These are phyloP conservation scores for Actinopyga echinites DNA, from an alignment of 53 echinoderm and acorn worm species.

Conservation along the genomic window DNA sequence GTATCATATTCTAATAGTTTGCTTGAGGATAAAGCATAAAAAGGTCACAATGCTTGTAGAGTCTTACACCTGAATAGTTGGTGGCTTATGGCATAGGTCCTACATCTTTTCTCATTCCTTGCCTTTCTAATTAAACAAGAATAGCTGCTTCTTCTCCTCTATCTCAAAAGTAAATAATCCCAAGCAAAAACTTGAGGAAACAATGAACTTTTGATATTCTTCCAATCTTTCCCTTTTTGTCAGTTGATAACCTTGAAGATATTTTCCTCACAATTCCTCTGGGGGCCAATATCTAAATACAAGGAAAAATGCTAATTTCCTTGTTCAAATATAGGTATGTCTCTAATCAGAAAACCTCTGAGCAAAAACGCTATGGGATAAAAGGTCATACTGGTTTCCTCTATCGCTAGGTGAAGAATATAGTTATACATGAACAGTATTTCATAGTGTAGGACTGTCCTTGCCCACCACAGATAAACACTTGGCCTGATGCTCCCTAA, in stretches of 20 bases:
- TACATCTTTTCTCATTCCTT: not conserved
- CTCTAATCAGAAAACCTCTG: conserved; percentile 32
- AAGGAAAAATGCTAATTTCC: conserved; percentile 34
- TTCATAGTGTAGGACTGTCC: too few species aligned
- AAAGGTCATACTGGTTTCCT: conserved; percentile 13
- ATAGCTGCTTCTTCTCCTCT: not conserved
- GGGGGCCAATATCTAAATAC: conserved; percentile 12
- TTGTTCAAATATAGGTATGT: conserved; percentile 39
- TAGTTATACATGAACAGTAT: too few species aligned
- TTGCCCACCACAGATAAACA: too few species aligned
- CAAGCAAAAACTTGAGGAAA: not conserved
- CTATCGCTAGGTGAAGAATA: too few species aligned
- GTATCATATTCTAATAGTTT: too few species aligned
- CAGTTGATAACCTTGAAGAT: conserved; percentile 28
- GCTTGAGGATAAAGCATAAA: too few species aligned
- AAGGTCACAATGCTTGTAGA: too few species aligned
- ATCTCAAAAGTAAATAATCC: too few species aligned
- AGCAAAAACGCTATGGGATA: conserved; percentile 24
- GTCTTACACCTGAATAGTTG: too few species aligned
- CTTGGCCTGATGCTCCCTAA: not conserved
- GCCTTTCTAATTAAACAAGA: not conserved
- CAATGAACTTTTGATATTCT: conserved; percentile 21
- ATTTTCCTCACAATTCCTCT: conserved; percentile 22
- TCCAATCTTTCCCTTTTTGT: not conserved
- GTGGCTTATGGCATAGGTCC: too few species aligned